Evolutionary conservation across 2,888 invertebrate genomes (phyloP).

Genomic region (Ormyrus rosae): DNA sequence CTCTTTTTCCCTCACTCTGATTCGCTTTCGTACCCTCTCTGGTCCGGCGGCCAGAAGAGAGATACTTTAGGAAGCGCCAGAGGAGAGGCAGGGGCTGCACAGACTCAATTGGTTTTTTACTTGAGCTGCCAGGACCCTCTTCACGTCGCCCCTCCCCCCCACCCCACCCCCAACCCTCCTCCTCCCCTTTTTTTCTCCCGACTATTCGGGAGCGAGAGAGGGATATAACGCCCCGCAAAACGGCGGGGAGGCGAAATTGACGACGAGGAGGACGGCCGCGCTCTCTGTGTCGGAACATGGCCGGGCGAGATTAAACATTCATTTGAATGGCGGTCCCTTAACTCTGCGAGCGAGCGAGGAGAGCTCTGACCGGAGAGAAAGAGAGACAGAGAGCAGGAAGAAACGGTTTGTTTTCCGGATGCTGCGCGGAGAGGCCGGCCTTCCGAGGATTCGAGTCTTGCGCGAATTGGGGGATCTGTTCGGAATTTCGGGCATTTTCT

Average conservation of each 20-base stretch:
- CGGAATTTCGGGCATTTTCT: no score
- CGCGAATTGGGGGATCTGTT: no score
- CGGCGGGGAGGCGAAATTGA: conserved; percentile 56
- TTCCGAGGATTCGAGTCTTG: conserved; percentile 3
- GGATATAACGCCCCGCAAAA: conserved; percentile 63
- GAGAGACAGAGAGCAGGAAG: conserved; percentile 30
- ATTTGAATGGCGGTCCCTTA: conserved; percentile 74
- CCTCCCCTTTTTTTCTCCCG: conserved; percentile 45
- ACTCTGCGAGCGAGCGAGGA: conserved; percentile 31
- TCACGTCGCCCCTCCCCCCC: conserved; percentile 51
- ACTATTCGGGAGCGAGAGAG: conserved; percentile 40
- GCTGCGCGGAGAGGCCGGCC: neutral
- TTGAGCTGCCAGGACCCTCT: conserved; percentile 60
- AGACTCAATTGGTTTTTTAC: conserved; percentile 75
- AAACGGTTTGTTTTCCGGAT: conserved; percentile 33
- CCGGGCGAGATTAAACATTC: conserved; percentile 75
- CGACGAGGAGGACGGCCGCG: conserved; percentile 60
- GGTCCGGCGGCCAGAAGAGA: neutral
- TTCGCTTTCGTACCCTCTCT: conserved; percentile 30
- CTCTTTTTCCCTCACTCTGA: conserved; percentile 46
- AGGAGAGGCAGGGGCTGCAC: conserved; percentile 62
- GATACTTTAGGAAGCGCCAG: conserved; percentile 53
- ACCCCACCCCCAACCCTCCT: conserved; percentile 38
- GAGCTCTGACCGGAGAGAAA: conserved; percentile 42
- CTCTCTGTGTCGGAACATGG: conserved; percentile 43